These are phyloP conservation scores for Drosophila mayri DNA, from an alignment of 1,140 invertebrate genomes.

Conservation along the genomic window DNA sequence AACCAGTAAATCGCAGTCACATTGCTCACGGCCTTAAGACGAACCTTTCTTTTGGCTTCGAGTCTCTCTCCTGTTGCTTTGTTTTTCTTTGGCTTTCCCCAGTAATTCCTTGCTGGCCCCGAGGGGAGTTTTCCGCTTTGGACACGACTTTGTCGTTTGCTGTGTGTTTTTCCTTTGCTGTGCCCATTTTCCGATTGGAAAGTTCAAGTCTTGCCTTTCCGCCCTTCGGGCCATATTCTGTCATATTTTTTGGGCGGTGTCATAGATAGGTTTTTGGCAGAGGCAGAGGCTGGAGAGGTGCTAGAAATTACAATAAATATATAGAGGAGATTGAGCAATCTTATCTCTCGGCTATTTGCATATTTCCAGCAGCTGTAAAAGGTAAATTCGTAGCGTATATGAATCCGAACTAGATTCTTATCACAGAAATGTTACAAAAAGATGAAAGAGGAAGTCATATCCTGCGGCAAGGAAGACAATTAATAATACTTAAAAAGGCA, in stretches of 20 bases:
- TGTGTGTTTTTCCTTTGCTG: not conserved
- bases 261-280: constrained; percentile 17
- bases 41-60: constrained; percentile 28
- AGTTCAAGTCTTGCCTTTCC: constrained; percentile 41
- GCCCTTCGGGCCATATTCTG: constrained; percentile 19
- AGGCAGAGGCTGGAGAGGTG: constrained; percentile 18
- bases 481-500: constrained; percentile 81
- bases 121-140: constrained; percentile 28
- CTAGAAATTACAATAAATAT: constrained; percentile 29
- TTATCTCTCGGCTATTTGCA: constrained; percentile 10
- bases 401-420: constrained; percentile 69
- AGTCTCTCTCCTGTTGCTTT: constrained; percentile 17
- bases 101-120: constrained; percentile 21
- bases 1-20: constrained; percentile 70
- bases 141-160: constrained; percentile 42
- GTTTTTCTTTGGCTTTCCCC: constrained; percentile 29
- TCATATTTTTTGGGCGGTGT: constrained; percentile 47
- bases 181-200: constrained; percentile 37
- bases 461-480: constrained; percentile 77
- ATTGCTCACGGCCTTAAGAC: constrained; percentile 33
- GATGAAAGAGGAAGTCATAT: constrained; percentile 37
- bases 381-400: constrained; percentile 32
- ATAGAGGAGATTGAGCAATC: constrained; percentile 11
- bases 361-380: constrained; percentile 23
- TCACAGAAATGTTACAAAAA: constrained; percentile 33